Conservation (phyloP, 2,888 invertebrate genomes). For the Acleris cristana region DNA sequence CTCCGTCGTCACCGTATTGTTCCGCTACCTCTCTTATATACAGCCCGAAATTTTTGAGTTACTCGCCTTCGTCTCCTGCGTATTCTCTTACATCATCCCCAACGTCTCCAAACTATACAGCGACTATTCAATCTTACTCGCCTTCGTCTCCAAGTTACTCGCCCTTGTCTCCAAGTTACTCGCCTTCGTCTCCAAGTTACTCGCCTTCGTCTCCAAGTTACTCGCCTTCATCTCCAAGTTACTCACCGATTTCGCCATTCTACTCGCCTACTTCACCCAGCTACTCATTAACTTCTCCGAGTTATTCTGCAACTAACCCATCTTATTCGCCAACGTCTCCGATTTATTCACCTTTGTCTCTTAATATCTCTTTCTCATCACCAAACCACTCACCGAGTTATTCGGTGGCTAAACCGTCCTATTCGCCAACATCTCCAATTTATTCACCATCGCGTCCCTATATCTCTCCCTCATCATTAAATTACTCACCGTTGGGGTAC, state of each 20-base stretch:
- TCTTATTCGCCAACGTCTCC: slow-evolving; percentile 93
- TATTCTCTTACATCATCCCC: slow-evolving; percentile 91
- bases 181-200: too few relatives aligned
- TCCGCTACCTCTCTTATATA: slow-evolving; percentile 93
- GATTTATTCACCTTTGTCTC: slow-evolving; percentile 92
- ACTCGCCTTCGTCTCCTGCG: slow-evolving; percentile 88
- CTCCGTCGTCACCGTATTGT: slow-evolving; percentile 89
- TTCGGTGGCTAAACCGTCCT: slow-evolving; percentile 85
- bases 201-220: too few relatives aligned
- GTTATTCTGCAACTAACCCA: slow-evolving; percentile 91
- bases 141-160: too few relatives aligned
- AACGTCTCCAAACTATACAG: slow-evolving; percentile 87
- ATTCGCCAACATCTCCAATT: slow-evolving; percentile 90
- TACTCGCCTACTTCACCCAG: slow-evolving; percentile 92
- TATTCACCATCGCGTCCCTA: slow-evolving; percentile 92
- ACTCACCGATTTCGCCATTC: too few relatives aligned
- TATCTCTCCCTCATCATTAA: slow-evolving; percentile 92
- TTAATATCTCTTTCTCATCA: slow-evolving; percentile 87
- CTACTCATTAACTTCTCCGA: slow-evolving; percentile 93
- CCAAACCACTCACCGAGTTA: slow-evolving; percentile 86
- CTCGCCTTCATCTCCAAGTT: too few relatives aligned
- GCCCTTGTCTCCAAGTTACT: too few relatives aligned
- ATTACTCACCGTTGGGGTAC: slow-evolving; percentile 91
- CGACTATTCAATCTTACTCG: slow-evolving; percentile 89
- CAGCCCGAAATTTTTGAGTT: slow-evolving; percentile 89